Base-by-base conservation (phyloP, 2,888 invertebrate species). In the Pyrochroa serraticornis region DNA sequence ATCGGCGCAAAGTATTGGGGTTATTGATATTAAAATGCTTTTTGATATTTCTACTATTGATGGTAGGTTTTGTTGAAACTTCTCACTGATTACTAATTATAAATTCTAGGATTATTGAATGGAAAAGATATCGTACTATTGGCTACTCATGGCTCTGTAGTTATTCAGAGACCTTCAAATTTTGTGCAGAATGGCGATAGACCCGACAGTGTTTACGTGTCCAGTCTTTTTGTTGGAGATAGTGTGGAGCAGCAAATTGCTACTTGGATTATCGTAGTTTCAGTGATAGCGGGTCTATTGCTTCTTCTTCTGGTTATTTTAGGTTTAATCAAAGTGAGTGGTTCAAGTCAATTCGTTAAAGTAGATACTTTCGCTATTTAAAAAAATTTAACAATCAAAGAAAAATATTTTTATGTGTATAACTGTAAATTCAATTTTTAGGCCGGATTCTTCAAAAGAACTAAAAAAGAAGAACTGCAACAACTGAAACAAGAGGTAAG, bases 361-460 rank as follows among this genome's bases (percentile, higher is more conserved):
- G 45, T 7, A 30, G 7, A n/a, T n/a, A n/a, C n/a, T n/a, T n/a
- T n/a, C n/a, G n/a, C n/a, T n/a, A n/a, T n/a, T n/a, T 45, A 32
- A 30, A n/a, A 35, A 10, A 32, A 30, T 22, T n/a, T n/a, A n/a
- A n/a, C n/a, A n/a, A n/a, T n/a, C n/a, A n/a, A n/a, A n/a, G n/a
- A n/a, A n/a, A n/a, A n/a, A n/a, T n/a, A n/a, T n/a, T n/a, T 31
- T 33, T 7, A 10, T 10, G 6, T 12, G 14, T 5, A 2, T 30
- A 14, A n/a, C n/a, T 3, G 3, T 38, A 33, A 38, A 55, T 57
- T 43, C 36, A 7, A 35, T 34, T 70, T 74, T 49, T 59, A 81
- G 82, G 64, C 75, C 58, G 83, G 83, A 46, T 83, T 83, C 75
- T 83, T 83, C 62, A 77, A 79, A 50, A 76, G 83, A 39, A 68